Evolutionary conservation across 2,797 vertebrate genomes (phyloP).

Genomic region (Mallotus villosus): DNA sequence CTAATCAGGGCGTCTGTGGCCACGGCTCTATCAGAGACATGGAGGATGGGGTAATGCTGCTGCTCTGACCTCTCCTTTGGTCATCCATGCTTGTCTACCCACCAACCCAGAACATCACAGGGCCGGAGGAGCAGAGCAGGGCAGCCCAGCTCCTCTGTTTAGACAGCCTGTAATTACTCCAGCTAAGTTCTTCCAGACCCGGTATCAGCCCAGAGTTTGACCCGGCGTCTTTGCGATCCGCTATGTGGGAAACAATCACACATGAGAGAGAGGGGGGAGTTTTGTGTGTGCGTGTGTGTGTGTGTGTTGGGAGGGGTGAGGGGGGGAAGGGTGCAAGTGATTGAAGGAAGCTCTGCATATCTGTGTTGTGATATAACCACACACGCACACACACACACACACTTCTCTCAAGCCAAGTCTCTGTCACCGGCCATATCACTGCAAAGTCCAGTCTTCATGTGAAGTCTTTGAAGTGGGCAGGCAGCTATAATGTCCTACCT

Average conservation of each 20-base stretch:
- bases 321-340: background rate
- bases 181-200: slow-evolving; percentile 70
- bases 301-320: background rate
- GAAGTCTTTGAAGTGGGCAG: slow-evolving; percentile 55
- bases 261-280: slow-evolving; percentile 24
- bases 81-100: slow-evolving; percentile 42
- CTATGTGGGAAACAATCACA: slow-evolving; percentile 55
- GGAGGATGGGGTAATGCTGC: slow-evolving; percentile 15
- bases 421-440: slow-evolving; percentile 42
- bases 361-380: slow-evolving; percentile 62
- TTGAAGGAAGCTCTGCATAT: slow-evolving; percentile 5
- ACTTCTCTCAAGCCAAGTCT: slow-evolving; percentile 48
- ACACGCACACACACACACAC: slow-evolving; percentile 23
- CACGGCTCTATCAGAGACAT: slow-evolving; percentile 51
- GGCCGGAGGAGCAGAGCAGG: slow-evolving; percentile 20
- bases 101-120: slow-evolving; percentile 37
- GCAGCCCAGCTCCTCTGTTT: slow-evolving; percentile 57
- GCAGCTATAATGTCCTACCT: slow-evolving; percentile 13
- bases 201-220: slow-evolving; percentile 49
- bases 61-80: slow-evolving; percentile 31
- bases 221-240: slow-evolving; percentile 50
- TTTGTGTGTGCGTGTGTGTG: background rate
- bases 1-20: slow-evolving; percentile 57
- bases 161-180: slow-evolving; percentile 71
- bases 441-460: slow-evolving; percentile 19